Evolutionary conservation across 2,113 vertebrate species (phyloP), one percentile per base, ranked within the genome.

Genomic region (Oryzias curvinotus): DNA sequence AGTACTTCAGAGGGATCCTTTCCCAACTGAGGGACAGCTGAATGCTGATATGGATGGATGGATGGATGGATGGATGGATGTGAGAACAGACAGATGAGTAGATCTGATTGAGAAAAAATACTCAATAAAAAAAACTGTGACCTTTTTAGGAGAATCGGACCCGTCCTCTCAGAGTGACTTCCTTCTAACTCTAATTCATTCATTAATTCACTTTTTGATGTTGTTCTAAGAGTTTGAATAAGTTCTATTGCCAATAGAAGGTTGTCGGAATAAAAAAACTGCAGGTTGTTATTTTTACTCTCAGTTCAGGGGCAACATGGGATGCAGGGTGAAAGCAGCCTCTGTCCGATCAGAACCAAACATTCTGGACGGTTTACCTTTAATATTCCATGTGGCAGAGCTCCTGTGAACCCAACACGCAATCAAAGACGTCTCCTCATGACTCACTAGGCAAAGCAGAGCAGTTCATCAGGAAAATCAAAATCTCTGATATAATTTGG

Each of bases 261-360:
- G 68, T 63, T 81, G 73, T 80, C 78, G 73, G 80, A 74, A 77
- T 68, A 81, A 71, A 67, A 44, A 48, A 21, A 45, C 45, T 1
- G 60, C 69, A 71, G 48, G 81, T 80, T 59, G 36, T 60, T 65
- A 45, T 85, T 61, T 86, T 86, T 81, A 49, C 70, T 60, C 57
- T 63, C 25, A 59, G 54, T 15, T 41, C 68, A 54, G 65, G 42
- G 57, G 74, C 77, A 76, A 68, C 62, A n/a, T 52, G 59, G 65
- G 73, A 80, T 46, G 52, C 18, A 59, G 59, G 65, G 68, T 89
- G 76, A 85, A 85, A 84, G 85, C 73, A 73, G 59, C 57, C 77
- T 80, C 83, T 87, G 82, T 87, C 73, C 78, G 82, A 87, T 89
- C 83, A 83, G 59, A n/a, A 66, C 25, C 65, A 77, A 73, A 66